Evolutionary conservation across 2,888 invertebrate genomes (phyloP).

Genomic region (Epirrhoe alternata): DNA sequence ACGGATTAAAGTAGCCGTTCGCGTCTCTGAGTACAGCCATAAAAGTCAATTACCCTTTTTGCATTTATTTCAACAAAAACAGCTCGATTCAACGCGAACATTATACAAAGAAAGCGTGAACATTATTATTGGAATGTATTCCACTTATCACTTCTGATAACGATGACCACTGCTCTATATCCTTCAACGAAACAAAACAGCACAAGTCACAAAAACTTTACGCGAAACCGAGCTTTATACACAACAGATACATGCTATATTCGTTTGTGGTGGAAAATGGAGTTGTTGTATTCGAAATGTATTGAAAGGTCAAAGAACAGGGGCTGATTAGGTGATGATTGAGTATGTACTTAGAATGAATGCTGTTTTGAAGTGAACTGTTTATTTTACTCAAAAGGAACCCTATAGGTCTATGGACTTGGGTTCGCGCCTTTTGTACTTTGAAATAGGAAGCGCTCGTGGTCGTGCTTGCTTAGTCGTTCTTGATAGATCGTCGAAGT

Average conservation of each 20-base stretch:
- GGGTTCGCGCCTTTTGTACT: neutral
- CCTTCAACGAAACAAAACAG: conserved; percentile 45
- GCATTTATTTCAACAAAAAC: neutral
- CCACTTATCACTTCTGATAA: conserved; percentile 75
- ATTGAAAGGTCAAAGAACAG: conserved; percentile 78
- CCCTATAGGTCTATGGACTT: neutral
- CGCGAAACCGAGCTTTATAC: conserved; percentile 48
- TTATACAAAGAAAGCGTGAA: conserved; percentile 72
- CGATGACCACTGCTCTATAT: conserved; percentile 65
- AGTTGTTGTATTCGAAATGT: conserved; percentile 48
- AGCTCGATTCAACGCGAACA: conserved; percentile 39
- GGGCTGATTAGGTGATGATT: conserved; percentile 69
- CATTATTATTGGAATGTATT: conserved; percentile 77
- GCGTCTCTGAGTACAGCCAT: no score
- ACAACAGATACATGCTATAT: conserved; percentile 37
- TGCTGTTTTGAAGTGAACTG: conserved; percentile 51
- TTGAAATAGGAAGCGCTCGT: neutral
- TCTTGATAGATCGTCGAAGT: no score
- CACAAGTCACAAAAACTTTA: conserved; percentile 45
- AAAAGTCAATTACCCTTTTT: neutral
- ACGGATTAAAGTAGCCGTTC: no score
- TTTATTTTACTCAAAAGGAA: conserved; percentile 21
- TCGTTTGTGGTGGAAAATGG: conserved; percentile 31
- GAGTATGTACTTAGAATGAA: conserved; percentile 61
- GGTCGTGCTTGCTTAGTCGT: no score